Conservation (phyloP, 2,888 invertebrate species). For the Theretra japonica region DNA sequence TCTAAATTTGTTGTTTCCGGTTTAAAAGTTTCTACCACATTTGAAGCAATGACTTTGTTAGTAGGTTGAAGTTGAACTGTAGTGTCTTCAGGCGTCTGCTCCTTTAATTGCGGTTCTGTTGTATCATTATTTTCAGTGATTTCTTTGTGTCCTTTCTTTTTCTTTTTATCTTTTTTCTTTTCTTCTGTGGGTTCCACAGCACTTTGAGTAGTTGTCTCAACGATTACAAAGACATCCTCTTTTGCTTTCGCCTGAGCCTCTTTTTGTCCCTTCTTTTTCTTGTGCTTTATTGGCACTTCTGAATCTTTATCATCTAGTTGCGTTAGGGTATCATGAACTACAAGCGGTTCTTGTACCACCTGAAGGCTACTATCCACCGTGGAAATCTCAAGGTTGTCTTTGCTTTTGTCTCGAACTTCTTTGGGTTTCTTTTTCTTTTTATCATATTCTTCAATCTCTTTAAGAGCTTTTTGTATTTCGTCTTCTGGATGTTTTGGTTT, state of each 20-base stretch:
- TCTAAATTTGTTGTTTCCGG: neutral
- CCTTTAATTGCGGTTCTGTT: constrained; percentile 28
- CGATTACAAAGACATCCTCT: constrained; percentile 37
- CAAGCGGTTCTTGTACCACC: constrained; percentile 32
- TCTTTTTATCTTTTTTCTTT: constrained; percentile 42
- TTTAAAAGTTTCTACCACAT: neutral
- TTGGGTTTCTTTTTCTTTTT: constrained; percentile 72
- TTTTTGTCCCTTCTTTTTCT: constrained; percentile 58
- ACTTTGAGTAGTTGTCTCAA: constrained; percentile 37
- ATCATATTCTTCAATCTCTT: constrained; percentile 74
- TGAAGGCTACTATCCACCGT: constrained; percentile 32
- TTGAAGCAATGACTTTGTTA: neutral
- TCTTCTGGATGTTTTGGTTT: constrained; percentile 67
- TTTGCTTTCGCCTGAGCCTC: constrained; percentile 39
- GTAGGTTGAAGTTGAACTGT: neutral
- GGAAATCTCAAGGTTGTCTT: constrained; percentile 45
- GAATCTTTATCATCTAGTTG: constrained; percentile 33
- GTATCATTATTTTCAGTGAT: constrained; percentile 33
- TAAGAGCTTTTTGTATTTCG: constrained; percentile 75
- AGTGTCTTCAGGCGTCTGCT: constrained; percentile 28
- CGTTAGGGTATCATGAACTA: constrained; percentile 19
- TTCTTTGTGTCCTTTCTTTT: constrained; percentile 47
- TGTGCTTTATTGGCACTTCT: constrained; percentile 46
- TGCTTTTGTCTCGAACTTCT: constrained; percentile 56
- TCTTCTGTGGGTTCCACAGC: neutral